A percentile compares a stretch with the other conserved stretches of the same genome.
Evolutionary conservation across 2,797 vertebrate genomes (phyloP).

Genomic region (Manis javanica): DNA sequence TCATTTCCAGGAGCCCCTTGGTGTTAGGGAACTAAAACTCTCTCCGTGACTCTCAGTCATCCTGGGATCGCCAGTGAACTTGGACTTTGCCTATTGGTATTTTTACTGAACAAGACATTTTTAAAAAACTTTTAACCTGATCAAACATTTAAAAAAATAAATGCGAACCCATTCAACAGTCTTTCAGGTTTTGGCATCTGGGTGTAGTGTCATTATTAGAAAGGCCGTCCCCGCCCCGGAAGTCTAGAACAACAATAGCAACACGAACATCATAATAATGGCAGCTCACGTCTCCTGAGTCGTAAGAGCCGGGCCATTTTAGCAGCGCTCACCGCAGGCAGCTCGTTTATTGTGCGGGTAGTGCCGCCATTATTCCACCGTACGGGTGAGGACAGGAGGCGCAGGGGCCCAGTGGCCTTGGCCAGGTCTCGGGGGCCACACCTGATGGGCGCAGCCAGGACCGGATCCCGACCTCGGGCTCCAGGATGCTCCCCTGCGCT

Average conservation of each 20-base stretch:
- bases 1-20: background rate
- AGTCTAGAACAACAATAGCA: too few species aligned
- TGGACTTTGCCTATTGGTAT: background rate
- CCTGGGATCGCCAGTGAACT: background rate
- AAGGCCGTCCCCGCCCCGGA: background rate
- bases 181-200: background rate
- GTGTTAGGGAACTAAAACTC: background rate
- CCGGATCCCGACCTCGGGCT: rapidly evolving
- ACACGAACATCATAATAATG: rapidly evolving
- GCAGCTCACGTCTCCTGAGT: background rate
- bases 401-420: rapidly evolving
- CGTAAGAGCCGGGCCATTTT: rapidly evolving
- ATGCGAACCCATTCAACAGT: background rate
- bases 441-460: rapidly evolving
- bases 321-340: too few species aligned
- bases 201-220: background rate
- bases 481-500: rapidly evolving
- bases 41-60: background rate
- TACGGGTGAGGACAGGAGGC: rapidly evolving
- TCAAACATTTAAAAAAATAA: background rate
- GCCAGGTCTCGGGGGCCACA: background rate
- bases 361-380: rapidly evolving
- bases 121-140: too few species aligned
- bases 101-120: background rate
- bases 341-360: rapidly evolving